Conservation (phyloP, 2,797 vertebrate species). For the Crenichthys baileyi region DNA sequence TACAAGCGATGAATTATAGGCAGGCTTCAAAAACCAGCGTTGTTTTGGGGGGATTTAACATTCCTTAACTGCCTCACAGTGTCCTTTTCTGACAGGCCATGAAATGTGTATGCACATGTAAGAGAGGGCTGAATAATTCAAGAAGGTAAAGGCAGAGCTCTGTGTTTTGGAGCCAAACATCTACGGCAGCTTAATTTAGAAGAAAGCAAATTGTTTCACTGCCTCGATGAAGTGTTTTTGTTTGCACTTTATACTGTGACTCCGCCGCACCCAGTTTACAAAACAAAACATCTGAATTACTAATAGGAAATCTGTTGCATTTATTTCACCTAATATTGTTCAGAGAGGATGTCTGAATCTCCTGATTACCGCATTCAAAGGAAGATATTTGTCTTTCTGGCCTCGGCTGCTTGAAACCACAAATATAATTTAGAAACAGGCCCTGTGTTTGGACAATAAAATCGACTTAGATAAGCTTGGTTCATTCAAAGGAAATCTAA, state of each 20-base stretch:
- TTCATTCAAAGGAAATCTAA: conserved; percentile 1
- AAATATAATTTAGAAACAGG: conserved; percentile 1
- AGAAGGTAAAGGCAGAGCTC: background rate
- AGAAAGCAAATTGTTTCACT: background rate
- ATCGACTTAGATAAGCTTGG: background rate
- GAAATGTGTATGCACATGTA: background rate
- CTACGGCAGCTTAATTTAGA: background rate
- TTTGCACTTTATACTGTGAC: background rate
- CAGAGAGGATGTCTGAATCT: background rate
- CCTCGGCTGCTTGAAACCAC: background rate
- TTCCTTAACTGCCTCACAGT: background rate
- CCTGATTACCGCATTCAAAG: background rate
- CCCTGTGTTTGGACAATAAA: conserved; percentile 1
- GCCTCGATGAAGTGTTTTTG: background rate
- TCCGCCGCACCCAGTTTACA: background rate
- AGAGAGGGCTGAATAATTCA: background rate
- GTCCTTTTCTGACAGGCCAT: background rate
- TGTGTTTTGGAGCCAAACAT: background rate
- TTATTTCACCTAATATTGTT: background rate
- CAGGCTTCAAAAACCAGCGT: background rate
- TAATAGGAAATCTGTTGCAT: background rate
- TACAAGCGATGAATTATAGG: background rate
- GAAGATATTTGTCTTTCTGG: background rate
- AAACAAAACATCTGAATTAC: conserved; percentile 9
- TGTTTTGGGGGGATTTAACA: background rate